phyloP scores from a whole-genome alignment of 35 echinoderm and acorn worm genomes.

The Diadema setosum region DNA sequence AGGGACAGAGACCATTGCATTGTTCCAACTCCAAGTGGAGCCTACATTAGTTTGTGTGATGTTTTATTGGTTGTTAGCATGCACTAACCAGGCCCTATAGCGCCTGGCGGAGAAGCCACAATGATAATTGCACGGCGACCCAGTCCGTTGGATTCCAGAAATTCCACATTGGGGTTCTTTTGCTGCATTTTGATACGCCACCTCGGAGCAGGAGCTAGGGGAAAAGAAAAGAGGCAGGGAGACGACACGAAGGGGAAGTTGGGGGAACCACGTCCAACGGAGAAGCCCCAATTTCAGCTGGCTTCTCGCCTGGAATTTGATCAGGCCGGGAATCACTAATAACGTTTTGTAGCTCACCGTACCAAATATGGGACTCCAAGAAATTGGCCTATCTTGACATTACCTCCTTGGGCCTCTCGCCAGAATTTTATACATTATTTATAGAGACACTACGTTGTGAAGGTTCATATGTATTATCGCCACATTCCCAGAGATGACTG shows the following conservation, averaged over 20 bases:
- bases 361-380: constrained; percentile 24
- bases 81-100: neutral
- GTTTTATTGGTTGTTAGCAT: neutral
- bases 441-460: constrained; percentile 14
- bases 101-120: no score
- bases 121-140: neutral
- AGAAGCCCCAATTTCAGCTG: constrained; percentile 23
- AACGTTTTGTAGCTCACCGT: constrained; percentile 9
- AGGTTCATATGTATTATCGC: constrained; percentile 22
- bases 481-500: constrained; percentile 8
- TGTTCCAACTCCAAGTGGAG: no score
- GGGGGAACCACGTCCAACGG: neutral
- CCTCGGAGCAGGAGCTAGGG: neutral
- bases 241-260: neutral
- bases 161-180: constrained; percentile 28
- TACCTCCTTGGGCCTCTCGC: constrained; percentile 6
- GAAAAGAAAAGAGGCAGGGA: neutral
- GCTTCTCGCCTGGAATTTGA: constrained; percentile 30
- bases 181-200: neutral
- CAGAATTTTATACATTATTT: constrained; percentile 35
- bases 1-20: no score
- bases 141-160: neutral
- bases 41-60: no score
- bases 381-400: constrained; percentile 6
- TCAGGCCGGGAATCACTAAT: constrained; percentile 7